Evolutionary conservation across 2,797 vertebrate genomes (phyloP).

Genomic region (Onychomys torridus): DNA sequence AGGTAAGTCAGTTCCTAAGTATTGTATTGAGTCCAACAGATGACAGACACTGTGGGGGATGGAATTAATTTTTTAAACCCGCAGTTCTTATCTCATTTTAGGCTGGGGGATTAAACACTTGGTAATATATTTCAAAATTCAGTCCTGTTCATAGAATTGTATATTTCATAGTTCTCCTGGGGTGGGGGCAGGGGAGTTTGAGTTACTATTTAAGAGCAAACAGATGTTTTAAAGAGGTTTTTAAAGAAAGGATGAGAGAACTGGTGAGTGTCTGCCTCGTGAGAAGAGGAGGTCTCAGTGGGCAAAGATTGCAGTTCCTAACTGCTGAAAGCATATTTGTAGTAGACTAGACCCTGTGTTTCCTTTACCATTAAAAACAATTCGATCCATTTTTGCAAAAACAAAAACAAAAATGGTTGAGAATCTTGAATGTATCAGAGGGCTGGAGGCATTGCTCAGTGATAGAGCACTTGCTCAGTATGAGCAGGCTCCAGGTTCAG

Average conservation of each 20-base stretch:
- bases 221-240: not conserved
- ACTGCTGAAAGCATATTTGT: not conserved
- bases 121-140: conserved; percentile 33
- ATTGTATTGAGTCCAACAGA: not conserved
- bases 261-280: not conserved
- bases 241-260: conserved; percentile 33
- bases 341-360: not conserved
- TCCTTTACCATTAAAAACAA: conserved; percentile 44
- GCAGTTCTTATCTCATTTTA: conserved; percentile 17
- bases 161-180: not conserved
- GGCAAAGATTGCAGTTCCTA: not conserved
- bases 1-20: not conserved
- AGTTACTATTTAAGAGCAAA: not conserved
- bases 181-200: not conserved
- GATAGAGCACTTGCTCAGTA: not conserved
- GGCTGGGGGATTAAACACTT: conserved; percentile 4
- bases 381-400: conserved; percentile 16
- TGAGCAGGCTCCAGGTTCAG: not conserved
- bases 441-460: not conserved
- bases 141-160: not conserved
- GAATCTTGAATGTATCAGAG: not conserved
- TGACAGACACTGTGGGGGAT: not conserved
- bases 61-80: conserved; percentile 27
- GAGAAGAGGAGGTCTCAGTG: conserved; percentile 1
- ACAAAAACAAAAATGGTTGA: not conserved